phyloP scores from a whole-genome alignment of 2,113 vertebrate genomes.

The Pomatorhinus ruficollis region DNA sequence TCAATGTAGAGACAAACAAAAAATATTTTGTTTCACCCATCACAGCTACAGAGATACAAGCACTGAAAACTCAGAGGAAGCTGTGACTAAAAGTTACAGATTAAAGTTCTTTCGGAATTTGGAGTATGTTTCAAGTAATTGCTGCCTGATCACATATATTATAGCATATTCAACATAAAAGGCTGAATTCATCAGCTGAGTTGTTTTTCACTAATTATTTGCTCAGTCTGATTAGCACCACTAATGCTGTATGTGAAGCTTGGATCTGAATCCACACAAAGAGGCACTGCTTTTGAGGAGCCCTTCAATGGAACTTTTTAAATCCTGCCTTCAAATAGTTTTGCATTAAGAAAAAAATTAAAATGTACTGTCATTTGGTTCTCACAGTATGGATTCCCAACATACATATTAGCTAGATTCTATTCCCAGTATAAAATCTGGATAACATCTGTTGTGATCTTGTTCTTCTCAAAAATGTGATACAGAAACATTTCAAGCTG shows the following conservation, averaged over 20 bases:
- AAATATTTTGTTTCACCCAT: not conserved
- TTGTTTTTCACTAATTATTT: not conserved
- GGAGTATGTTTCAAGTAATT: not conserved
- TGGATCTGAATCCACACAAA: not conserved
- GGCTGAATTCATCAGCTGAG: not conserved
- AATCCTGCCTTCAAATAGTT: not conserved
- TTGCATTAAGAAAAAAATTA: not conserved
- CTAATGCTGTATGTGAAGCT: not conserved
- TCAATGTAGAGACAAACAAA: not conserved
- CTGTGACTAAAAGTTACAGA: not conserved
- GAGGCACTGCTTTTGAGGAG: not conserved
- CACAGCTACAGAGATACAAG: not conserved
- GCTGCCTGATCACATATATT: not conserved
- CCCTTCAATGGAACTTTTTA: not conserved
- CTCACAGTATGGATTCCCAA: slow-evolving; percentile 30
- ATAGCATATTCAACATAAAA: not conserved
- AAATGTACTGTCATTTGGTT: not conserved
- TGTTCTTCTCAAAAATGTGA: slow-evolving; percentile 36
- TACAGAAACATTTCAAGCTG: slow-evolving; percentile 36
- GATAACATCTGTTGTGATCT: slow-evolving; percentile 42
- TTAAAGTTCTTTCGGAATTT: not conserved
- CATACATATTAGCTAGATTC: slow-evolving; percentile 24
- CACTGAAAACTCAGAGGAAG: not conserved
- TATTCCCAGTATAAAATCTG: not conserved
- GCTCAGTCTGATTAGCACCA: not conserved